A percentile compares a stretch with the other conserved stretches of the same genome.
These are phyloP conservation scores for Rhyzopertha dominica DNA, from an alignment of 1,140 invertebrate genomes.

Conservation along the genomic window DNA sequence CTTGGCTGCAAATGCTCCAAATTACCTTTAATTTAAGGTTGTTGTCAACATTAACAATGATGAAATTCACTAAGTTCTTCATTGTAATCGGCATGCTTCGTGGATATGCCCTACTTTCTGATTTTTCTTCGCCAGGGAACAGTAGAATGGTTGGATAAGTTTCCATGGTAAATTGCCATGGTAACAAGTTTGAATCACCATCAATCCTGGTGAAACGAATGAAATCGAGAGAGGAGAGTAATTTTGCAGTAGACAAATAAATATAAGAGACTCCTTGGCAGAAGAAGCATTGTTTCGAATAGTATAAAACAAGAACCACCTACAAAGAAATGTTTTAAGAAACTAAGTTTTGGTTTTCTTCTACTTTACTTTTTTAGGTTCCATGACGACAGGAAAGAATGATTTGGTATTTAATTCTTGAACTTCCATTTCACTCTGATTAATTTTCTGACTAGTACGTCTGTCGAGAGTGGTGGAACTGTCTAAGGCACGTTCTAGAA, in stretches of 20 bases:
- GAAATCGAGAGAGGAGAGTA: conserved; percentile 52
- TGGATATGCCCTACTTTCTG: conserved; percentile 68
- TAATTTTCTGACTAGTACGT: too few species aligned
- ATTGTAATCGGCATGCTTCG: conserved; percentile 56
- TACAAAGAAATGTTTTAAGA: conserved; percentile 42
- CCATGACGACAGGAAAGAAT: conserved; percentile 48
- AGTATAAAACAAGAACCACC: conserved; percentile 67
- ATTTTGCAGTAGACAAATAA: conserved; percentile 60
- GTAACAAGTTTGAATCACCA: conserved; percentile 72
- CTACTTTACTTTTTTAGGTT: conserved; percentile 33
- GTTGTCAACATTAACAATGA: conserved; percentile 59
- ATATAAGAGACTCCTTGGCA: conserved; percentile 63
- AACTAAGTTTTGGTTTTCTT: too few species aligned
- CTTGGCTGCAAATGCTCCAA: conserved; percentile 41
- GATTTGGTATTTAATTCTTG: conserved; percentile 53
- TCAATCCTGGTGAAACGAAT: conserved; percentile 67
- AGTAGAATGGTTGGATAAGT: conserved; percentile 70
- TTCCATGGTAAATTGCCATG: conserved; percentile 73
- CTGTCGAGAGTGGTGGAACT: too few species aligned
- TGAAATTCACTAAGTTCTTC: conserved; percentile 65
- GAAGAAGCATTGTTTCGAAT: conserved; percentile 66
- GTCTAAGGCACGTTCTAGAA: conserved; percentile 47
- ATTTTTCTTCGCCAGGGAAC: conserved; percentile 63
- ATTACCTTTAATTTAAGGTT: conserved; percentile 36
- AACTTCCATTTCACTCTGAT: conserved; percentile 45